These are phyloP conservation scores for Lateolabrax maculatus DNA, from an alignment of 2,797 vertebrate species.

Conservation along the genomic window DNA sequence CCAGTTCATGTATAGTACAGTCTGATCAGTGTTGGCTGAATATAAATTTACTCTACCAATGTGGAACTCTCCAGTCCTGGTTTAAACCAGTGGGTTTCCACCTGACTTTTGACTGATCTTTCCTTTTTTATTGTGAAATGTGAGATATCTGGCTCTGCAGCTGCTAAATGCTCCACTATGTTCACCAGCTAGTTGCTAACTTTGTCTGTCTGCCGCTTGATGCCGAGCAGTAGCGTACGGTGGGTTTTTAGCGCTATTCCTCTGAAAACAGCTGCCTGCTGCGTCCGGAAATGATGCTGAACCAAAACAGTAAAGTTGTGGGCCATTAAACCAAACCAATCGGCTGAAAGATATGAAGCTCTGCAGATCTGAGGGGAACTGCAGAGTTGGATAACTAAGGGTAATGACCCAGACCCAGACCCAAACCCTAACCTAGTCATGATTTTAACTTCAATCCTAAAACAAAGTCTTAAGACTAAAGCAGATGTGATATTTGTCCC, in stretches of 20 bases:
- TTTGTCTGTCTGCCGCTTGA: not conserved
- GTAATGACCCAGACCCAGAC: no score
- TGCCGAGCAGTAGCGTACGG: not conserved
- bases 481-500: not conserved
- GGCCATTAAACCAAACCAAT: not conserved
- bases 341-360: not conserved
- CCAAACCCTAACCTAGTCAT: not conserved
- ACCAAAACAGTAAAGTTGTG: not conserved
- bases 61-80: not conserved
- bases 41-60: not conserved
- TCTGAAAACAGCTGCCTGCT: not conserved
- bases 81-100: not conserved
- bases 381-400: not conserved
- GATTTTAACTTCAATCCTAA: not conserved
- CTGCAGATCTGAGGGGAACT: no score
- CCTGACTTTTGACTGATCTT: not conserved
- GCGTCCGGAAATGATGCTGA: not conserved
- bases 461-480: not conserved
- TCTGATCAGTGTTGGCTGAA: not conserved
- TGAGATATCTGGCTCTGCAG: not conserved
- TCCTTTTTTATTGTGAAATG: slow-evolving; percentile 10
- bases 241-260: not conserved
- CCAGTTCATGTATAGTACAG: not conserved
- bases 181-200: not conserved
- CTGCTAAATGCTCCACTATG: not conserved